These are phyloP conservation scores for Autographa pulchrina DNA, from an alignment of 2,888 invertebrate genomes.

Conservation along the genomic window DNA sequence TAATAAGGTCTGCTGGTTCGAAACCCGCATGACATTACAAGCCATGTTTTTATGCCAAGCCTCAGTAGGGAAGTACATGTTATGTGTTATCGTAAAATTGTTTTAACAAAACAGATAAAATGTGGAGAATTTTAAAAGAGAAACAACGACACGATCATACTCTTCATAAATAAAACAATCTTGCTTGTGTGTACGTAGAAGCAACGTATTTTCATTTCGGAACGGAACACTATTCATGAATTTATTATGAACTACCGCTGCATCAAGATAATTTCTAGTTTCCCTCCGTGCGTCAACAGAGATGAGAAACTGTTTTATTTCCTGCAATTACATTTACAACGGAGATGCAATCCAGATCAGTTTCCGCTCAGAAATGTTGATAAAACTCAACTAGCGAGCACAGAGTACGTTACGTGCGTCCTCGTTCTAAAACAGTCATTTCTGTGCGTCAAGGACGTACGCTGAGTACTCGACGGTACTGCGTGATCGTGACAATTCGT, in stretches of 20 bases:
- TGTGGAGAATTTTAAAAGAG: conserved; percentile 1
- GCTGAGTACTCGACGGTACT: conserved; percentile 60
- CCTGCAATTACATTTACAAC: conserved; percentile 71
- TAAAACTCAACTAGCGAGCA: conserved; percentile 48
- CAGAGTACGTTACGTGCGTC: conserved; percentile 61
- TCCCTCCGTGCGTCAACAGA: conserved; percentile 61
- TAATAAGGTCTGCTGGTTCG: too few relatives aligned
- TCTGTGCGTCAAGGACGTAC: conserved; percentile 63
- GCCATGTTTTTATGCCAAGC: neutral
- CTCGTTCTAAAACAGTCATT: conserved; percentile 73
- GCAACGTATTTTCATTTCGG: conserved; percentile 29
- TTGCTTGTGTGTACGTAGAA: conserved; percentile 20
- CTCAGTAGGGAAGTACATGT: neutral
- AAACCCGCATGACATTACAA: neutral
- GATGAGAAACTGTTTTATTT: conserved; percentile 67
- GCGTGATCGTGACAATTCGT: conserved; percentile 59
- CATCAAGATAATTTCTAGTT: conserved; percentile 61
- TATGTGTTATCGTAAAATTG: neutral
- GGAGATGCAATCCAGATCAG: conserved; percentile 70
- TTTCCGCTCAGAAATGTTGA: conserved; percentile 72
- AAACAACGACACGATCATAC: neutral
- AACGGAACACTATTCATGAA: conserved; percentile 57
- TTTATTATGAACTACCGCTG: conserved; percentile 61
- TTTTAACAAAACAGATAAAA: neutral
- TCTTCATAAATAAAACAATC: conserved; percentile 17